These are phyloP conservation scores for Psittacara wagleri DNA, from an alignment of 2,113 vertebrate species.

Conservation along the genomic window DNA sequence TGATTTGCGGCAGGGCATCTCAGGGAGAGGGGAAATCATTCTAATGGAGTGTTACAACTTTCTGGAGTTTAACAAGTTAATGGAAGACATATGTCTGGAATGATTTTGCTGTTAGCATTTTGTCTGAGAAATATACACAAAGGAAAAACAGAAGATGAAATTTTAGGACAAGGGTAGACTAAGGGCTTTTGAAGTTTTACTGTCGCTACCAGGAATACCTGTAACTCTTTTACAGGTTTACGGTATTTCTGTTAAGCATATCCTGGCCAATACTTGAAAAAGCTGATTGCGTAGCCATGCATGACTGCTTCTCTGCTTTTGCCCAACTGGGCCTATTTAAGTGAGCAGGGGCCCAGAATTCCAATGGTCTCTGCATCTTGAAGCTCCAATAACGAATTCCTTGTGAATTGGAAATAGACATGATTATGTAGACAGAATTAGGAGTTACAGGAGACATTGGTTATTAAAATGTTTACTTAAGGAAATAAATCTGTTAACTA, in stretches of 20 bases:
- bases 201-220: conserved; percentile 45
- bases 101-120: conserved; percentile 15
- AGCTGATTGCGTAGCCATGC: conserved; percentile 4
- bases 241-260: conserved; percentile 31
- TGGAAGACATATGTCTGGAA: conserved; percentile 27
- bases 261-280: conserved; percentile 1
- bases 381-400: neutral
- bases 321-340: neutral
- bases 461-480: neutral
- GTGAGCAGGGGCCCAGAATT: neutral
- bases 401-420: neutral
- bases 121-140: conserved; percentile 24
- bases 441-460: neutral
- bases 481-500: neutral
- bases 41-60: conserved; percentile 42
- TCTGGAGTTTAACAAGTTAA: conserved; percentile 53
- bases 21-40: conserved; percentile 18
- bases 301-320: neutral
- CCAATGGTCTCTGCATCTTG: neutral
- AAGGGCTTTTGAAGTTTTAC: conserved; percentile 26
- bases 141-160: conserved; percentile 51
- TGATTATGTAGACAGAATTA: neutral
- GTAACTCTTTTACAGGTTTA: conserved; percentile 40
- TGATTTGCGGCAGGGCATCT: conserved; percentile 23
- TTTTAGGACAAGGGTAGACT: neutral